phyloP scores from a whole-genome alignment of 2,797 vertebrate genomes.

The Momotus momota region DNA sequence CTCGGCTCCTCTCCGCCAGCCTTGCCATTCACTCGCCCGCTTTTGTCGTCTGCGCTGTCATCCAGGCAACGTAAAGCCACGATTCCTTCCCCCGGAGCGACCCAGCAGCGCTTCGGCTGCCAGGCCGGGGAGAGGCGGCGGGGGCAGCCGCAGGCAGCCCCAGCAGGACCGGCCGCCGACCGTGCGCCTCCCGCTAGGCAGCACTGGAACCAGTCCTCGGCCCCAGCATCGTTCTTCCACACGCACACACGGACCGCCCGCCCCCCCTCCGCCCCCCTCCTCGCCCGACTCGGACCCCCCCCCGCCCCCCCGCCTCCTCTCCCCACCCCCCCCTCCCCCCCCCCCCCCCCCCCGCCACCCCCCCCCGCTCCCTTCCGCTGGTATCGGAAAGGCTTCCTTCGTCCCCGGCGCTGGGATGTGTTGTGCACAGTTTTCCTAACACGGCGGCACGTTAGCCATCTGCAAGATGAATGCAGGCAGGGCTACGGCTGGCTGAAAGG shows the following conservation, averaged over 20 bases:
- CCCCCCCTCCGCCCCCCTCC: too few relatives aligned
- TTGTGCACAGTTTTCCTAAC: conserved; percentile 20
- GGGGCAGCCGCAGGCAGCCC: not conserved
- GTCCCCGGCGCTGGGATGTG: conserved; percentile 7
- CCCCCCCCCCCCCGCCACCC: not conserved
- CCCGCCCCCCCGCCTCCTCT: too few relatives aligned
- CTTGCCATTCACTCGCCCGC: conserved; percentile 53
- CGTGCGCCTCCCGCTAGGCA: conserved; percentile 26
- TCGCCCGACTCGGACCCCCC: too few relatives aligned
- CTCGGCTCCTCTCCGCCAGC: conserved; percentile 1
- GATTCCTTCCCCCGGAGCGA: not conserved
- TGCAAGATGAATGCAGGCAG: conserved; percentile 63
- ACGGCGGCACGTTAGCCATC: conserved; percentile 39
- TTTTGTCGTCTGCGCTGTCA: conserved; percentile 20
- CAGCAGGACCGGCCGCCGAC: conserved; percentile 63
- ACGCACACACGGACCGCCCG: not conserved
- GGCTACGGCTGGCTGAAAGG: conserved; percentile 13
- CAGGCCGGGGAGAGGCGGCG: not conserved
- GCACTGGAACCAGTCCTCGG: conserved; percentile 9
- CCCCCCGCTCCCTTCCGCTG: not conserved
- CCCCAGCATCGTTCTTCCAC: conserved; percentile 15
- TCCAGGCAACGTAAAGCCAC: not conserved
- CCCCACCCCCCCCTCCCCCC: too few relatives aligned
- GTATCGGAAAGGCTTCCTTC: not conserved
- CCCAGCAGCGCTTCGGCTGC: not conserved